These are phyloP conservation scores for Drosophila bifasciata DNA, from an alignment of 1,140 invertebrate species.

Conservation along the genomic window DNA sequence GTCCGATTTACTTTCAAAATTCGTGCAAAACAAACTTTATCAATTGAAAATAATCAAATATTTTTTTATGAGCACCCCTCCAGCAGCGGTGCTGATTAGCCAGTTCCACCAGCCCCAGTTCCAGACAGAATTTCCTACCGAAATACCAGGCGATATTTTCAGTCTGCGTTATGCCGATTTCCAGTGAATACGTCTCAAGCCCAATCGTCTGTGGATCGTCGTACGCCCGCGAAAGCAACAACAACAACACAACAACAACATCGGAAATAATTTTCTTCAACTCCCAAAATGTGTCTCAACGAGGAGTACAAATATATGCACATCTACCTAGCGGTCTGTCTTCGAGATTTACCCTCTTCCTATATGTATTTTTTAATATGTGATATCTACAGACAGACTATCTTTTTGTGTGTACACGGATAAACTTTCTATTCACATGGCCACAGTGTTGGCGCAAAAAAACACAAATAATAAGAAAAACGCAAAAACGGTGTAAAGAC, in stretches of 20 bases:
- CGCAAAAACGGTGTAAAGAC: conserved; percentile 35
- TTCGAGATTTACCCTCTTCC: conserved; percentile 24
- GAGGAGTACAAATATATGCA: conserved; percentile 82
- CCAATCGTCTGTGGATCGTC: conserved; percentile 18
- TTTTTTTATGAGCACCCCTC: conserved; percentile 47
- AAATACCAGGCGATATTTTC: conserved; percentile 47
- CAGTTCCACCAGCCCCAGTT: neutral
- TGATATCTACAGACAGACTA: conserved; percentile 29
- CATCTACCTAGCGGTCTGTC: conserved; percentile 72
- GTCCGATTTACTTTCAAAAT: conserved; percentile 21
- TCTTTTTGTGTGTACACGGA: conserved; percentile 46
- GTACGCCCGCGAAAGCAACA: neutral
- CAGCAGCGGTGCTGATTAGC: conserved; percentile 51
- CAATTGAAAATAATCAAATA: conserved; percentile 71
- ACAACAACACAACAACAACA: conserved; percentile 16
- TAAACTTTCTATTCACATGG: conserved; percentile 79
- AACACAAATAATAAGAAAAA: too few relatives aligned
- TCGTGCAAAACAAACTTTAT: conserved; percentile 61
- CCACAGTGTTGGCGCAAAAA: conserved; percentile 38
- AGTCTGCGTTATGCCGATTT: conserved; percentile 65
- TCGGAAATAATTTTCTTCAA: conserved; percentile 24
- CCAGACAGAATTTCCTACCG: conserved; percentile 25
- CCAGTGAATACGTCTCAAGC: conserved; percentile 56
- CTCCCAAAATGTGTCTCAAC: conserved; percentile 69
- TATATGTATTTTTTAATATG: conserved; percentile 20